Evolutionary conservation across 2,113 vertebrate genomes (phyloP).

Genomic region (Platichthys stellatus): DNA sequence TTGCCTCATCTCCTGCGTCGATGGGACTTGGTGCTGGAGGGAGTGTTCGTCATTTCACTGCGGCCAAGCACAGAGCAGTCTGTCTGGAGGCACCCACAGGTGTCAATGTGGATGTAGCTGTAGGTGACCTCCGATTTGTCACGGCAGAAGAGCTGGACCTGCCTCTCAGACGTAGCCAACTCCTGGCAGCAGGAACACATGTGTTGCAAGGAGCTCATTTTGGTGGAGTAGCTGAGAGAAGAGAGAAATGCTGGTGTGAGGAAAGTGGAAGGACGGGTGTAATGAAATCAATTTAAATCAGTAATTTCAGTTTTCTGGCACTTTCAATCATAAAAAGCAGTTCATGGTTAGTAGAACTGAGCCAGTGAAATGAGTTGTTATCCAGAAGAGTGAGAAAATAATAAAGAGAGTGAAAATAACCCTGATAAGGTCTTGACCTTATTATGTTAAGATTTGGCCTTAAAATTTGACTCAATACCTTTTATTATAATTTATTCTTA

Average conservation of each 20-base stretch:
- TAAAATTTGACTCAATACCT: no score
- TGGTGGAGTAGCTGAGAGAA: slow-evolving; percentile 63
- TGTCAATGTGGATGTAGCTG: slow-evolving; percentile 69
- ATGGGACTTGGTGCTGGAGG: neutral
- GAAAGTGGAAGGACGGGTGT: neutral
- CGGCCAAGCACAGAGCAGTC: slow-evolving; percentile 32
- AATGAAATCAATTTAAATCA: neutral
- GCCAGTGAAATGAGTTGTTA: no score
- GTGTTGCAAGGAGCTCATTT: slow-evolving; percentile 49
- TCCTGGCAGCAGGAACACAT: slow-evolving; percentile 78
- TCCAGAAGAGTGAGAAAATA: no score
- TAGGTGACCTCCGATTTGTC: slow-evolving; percentile 53
- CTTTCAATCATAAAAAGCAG: neutral
- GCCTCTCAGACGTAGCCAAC: slow-evolving; percentile 44
- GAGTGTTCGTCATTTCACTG: neutral
- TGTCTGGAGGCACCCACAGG: slow-evolving; percentile 66
- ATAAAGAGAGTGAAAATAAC: no score
- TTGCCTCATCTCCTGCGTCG: slow-evolving; percentile 25
- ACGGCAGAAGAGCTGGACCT: slow-evolving; percentile 65
- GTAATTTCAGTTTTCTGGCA: no score
- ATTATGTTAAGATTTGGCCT: no score
- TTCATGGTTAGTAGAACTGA: neutral
- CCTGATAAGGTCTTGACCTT: no score
- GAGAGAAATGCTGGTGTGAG: neutral
- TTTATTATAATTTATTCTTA: no score